phyloP scores from a whole-genome alignment of 1,140 invertebrate species.

The Lordiphosa collinella region DNA sequence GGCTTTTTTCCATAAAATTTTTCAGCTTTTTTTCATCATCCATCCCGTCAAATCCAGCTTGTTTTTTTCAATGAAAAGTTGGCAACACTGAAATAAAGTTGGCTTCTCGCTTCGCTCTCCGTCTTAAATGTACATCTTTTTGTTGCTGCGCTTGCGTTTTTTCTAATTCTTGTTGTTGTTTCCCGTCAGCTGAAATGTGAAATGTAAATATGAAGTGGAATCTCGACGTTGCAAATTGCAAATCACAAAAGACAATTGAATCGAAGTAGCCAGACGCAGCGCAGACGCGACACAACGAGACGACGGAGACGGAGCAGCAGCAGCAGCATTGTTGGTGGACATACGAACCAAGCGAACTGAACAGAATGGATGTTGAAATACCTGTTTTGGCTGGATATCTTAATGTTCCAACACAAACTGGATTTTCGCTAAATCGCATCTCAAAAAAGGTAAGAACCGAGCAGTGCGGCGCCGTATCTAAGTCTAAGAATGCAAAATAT shows the following conservation, averaged over 20 bases:
- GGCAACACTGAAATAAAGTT: too few relatives aligned
- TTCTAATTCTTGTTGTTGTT: constrained; percentile 34
- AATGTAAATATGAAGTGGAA: constrained; percentile 65
- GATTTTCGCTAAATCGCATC: constrained; percentile 79
- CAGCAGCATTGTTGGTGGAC: constrained; percentile 2
- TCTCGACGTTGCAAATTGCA: constrained; percentile 31
- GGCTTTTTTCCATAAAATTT: too few relatives aligned
- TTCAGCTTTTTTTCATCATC: too few relatives aligned
- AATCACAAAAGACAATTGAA: constrained; percentile 22
- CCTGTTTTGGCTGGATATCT: constrained; percentile 78
- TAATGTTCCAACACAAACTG: constrained; percentile 79
- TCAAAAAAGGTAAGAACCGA: constrained; percentile 71
- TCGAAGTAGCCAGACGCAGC: constrained; percentile 3
- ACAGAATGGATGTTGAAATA: constrained; percentile 79
- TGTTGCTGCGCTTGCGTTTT: constrained; percentile 31
- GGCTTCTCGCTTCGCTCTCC: constrained; percentile 9
- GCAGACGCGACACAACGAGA: not conserved
- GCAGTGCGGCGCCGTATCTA: too few relatives aligned
- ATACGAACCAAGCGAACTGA: constrained; percentile 45
- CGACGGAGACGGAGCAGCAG: constrained; percentile 16
- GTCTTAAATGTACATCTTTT: constrained; percentile 27
- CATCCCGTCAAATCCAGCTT: too few relatives aligned
- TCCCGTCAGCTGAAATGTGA: constrained; percentile 1
- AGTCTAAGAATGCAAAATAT: too few relatives aligned
- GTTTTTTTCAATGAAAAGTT: too few relatives aligned